Base-by-base conservation (phyloP, 2,888 invertebrate species). In the Scelioninae gen. 1 region DNA sequence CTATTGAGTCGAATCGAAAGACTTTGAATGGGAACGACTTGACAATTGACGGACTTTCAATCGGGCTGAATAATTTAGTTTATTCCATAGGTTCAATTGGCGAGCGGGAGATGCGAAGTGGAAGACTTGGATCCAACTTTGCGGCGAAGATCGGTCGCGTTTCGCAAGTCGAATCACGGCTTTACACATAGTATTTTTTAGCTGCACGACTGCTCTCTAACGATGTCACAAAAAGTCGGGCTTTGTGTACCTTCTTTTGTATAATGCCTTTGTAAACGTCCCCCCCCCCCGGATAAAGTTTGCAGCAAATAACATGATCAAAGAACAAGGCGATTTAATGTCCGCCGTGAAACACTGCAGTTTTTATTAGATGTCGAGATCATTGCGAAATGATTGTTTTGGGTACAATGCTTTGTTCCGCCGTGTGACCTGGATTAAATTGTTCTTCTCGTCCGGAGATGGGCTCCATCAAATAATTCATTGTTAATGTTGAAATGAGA, bases 201-300 rank as follows among this genome's bases (percentile, higher is more conserved):
- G 66, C 9, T 40, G 55, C 47, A 69, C 69, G 55, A n/a, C 47
- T 68, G 38, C 55, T 23, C 32, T 55, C 32, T 62, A 63, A 77
- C 55, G 62, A 55, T 69, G 23, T 16, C 47, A 55, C 77, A 77
- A 45, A 62, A 63, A 69, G 63, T 63, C 69, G 31, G 32, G 45
- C 47, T 69, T 69, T 76, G 75, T 76, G 40, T 69, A 58, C 69
- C 47, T 79, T 66, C 79, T 58, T 79, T 72, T 66, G 60, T 43
- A 60, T 66, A 72, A 72, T 72, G 60, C 38, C 51, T 79, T 60
- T 49, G 60, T 72, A 66, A 72, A 53, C 66, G 60, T 79, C 66
- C 66, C 53, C 66, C 15, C 31, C 47, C n/a, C n/a, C n/a, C n/a
- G 63, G 55, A 84, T 81, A 80, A 72, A 75, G 69, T 78, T 69